Evolutionary conservation across 2,888 invertebrate genomes (phyloP), one percentile per base, ranked within the genome.

Genomic region (Nysson spinosus): DNA sequence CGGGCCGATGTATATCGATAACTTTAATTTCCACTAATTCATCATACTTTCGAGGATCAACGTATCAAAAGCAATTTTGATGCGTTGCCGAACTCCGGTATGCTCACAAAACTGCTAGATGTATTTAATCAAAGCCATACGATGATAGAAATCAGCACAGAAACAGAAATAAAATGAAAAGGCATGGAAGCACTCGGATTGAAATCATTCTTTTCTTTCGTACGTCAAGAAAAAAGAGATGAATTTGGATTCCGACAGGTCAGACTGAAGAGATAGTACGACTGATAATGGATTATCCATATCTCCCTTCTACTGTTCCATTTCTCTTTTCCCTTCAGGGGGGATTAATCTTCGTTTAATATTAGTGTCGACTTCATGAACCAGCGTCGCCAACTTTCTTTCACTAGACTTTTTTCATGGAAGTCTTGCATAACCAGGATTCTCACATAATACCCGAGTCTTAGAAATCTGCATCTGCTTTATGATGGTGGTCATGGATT

Each of bases 311-410:
- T 14, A 7, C 12, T 22, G 9, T 17, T 7, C n/a, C 1, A 9
- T 11, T 32, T 6, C 17, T 2, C 6, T 3, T 14, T 7, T 19
- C 12, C 4, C 35, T 16, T 1, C 30, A 14, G 22, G 20, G 32
- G 20, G 58, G 55, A 73, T 73, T 73, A 73, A 73, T 74, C 70
- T 70, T 64, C 67, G 32, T 52, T 50, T 65, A 61, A 70, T 67
- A 60, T 49, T 54, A 35, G 32, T 54, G 69, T 55, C 67, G 67
- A 64, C 57, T 55, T 55, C 54, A 51, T 44, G 63, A 67, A 70
- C 70, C 67, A 67, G 60, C 42, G 46, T 51, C 54, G 26, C 50
- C 46, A 50, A 49, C 50, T 51, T 46, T 44, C 58, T 42, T 20
- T 14, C 17, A 30, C 39, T 56, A 28, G 62, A 42, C 30, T 56